Evolutionary conservation across 53 echinoderm and acorn worm species (phyloP), one percentile per base, ranked within the genome.

Genomic region (Patiria pectinifera): DNA sequence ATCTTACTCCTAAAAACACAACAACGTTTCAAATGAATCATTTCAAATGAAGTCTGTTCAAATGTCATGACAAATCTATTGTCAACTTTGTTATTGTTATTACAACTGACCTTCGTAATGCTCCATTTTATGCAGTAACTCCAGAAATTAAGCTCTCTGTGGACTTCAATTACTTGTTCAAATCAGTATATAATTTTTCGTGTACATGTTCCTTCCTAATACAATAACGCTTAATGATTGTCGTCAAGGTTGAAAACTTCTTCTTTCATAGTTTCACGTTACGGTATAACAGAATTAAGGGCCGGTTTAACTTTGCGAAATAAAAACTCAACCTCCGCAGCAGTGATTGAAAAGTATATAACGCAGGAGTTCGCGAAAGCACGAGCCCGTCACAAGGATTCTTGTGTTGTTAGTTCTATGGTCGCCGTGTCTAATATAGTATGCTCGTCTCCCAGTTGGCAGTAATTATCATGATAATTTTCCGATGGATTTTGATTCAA

Each of bases 401-500:
- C 60, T 78, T 88, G 18, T 26, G 78, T 90, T 80, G 90, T 80
- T 90, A 80, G 15, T 90, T 69, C 48, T 8, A 1, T 47, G 90
- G 46, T 12, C 35, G 13, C 66, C 90, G 90, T 90, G 90, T 48
- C 80, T 81, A 82, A 82, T 90, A 81, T n/a, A 78, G 23, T 9
- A 81, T 13, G 13, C 14, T 19, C 7, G 45, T 5, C 81, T 46
- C 35, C 80, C 44, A 53, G 45, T 35, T 6, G 3, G 26, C 48
- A 87, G 78, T 49, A 74, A 24, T 87, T 71, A 44, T 49, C 58
- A 44, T 26, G 44, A 66, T 84, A 35, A 84, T 81, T 90, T 90
- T 62, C 90, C 80, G 90, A 11, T 16, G 88, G 69, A 89, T 63
- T 48, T 80, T 81, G 45, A 90, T 90, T 90, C 14, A 81, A 80